Conservation (phyloP, 2,113 vertebrate genomes). For the Zosterops japonicus region DNA sequence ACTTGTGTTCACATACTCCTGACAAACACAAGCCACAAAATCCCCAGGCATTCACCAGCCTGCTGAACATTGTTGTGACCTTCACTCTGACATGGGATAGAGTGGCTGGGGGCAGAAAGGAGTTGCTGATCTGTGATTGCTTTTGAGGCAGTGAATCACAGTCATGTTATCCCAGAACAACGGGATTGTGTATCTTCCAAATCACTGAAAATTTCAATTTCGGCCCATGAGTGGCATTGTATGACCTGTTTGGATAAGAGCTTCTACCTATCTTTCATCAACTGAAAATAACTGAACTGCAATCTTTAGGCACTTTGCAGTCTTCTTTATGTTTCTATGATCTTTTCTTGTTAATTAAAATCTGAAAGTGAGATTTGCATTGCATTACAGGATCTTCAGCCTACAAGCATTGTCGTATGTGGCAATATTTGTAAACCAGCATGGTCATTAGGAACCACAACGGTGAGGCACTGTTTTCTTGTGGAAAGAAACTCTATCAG, state of each 20-base stretch:
- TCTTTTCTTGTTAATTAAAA: slow-evolving; percentile 2
- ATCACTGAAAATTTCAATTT: slow-evolving; percentile 37
- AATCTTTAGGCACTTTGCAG: background rate
- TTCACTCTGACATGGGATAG: slow-evolving; percentile 21
- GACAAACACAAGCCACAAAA: slow-evolving; percentile 34
- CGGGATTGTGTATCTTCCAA: slow-evolving; percentile 39
- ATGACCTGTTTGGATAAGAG: background rate
- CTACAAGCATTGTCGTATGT: background rate
- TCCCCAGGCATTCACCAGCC: slow-evolving; percentile 30
- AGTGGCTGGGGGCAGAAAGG: slow-evolving; percentile 18
- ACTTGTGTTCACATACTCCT: slow-evolving; percentile 34
- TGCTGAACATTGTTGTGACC: slow-evolving; percentile 48
- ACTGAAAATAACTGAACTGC: background rate
- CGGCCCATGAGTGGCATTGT: background rate
- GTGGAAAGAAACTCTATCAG: background rate
- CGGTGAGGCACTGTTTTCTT: background rate
- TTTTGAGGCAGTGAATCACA: slow-evolving; percentile 50
- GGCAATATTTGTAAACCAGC: background rate
- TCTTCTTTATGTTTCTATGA: background rate
- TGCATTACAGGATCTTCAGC: background rate
- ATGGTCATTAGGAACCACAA: background rate
- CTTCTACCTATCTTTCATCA: background rate
- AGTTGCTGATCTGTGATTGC: slow-evolving; percentile 29
- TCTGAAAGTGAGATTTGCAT: background rate
- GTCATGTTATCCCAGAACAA: background rate